Evolutionary conservation across 2,113 vertebrate species (phyloP), one percentile per base, ranked within the genome.

Genomic region (Psittacus erithacus): DNA sequence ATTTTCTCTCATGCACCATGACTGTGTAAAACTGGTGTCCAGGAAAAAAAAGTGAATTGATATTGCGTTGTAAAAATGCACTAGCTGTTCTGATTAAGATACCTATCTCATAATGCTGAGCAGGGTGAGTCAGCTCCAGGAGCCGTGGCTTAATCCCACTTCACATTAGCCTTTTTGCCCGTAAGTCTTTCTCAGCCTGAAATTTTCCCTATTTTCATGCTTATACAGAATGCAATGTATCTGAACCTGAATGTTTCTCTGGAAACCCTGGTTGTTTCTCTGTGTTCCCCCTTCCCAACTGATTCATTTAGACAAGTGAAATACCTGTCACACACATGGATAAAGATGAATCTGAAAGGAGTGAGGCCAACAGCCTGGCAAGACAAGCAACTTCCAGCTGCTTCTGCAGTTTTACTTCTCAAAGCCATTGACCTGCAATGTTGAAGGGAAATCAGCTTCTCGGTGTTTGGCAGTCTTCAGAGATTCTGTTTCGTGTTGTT

Each of bases 141-240:
- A 90, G 52, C 47, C 44, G 85, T 68, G 87, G 15, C 57, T 95
- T 89, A 95, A 89, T 92, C 52, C 27, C 69, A 79, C 62, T 89
- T 86, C 83, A 87, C 38, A 41, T 79, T 84, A 95, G 29, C 46
- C 33, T 91, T 93, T 82, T 59, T 44, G 52, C 35, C 81, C 28
- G 17, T 8, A 65, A 41, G 13, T 67, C 62, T 80, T 88, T 80
- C 60, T 80, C 78, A 88, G 39, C 9, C 82, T 68, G 65, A 94
- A 71, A 28, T 80, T 67, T 55, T 70, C 55, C 29, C 31, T 55
- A 3, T 82, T 67, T 96, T 17, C 7, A 33, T 80, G 7, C n/a
- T 91, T 81, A 71, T 5, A 8, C 41, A 73, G 57, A 84, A 91
- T 43, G 31, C 10, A 63, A 7, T 59, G 17, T 59, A 53, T 52